Percentiles rank a stretch among this genome's conserved stretches.
phyloP scores from a whole-genome alignment of 2,888 invertebrate genomes.

The Shargacucullia verbasci region DNA sequence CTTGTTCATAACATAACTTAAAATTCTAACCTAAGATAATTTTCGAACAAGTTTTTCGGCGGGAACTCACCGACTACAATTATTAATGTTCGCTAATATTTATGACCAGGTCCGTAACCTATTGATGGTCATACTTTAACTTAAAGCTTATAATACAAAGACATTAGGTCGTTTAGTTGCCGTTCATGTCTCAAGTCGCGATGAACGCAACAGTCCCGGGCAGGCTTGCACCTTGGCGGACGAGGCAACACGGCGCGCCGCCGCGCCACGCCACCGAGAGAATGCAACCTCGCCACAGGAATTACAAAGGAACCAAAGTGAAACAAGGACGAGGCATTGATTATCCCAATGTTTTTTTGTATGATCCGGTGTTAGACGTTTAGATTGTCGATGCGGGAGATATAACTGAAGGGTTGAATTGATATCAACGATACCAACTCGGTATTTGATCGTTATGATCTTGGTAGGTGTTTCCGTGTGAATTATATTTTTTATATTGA shows the following conservation, averaged over 20 bases:
- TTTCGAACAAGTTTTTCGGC: slow-evolving; percentile 25
- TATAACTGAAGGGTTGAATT: slow-evolving; percentile 22
- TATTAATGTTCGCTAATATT: too few species aligned
- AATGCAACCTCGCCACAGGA: slow-evolving; percentile 82
- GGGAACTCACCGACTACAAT: too few species aligned
- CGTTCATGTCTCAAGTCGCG: slow-evolving; percentile 40
- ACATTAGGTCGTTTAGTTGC: slow-evolving; percentile 39
- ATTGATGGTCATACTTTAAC: slow-evolving; percentile 23
- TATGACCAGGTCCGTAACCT: too few species aligned
- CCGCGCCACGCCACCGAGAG: slow-evolving; percentile 68
- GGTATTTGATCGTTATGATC: slow-evolving; percentile 7
- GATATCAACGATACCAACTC: slow-evolving; percentile 8
- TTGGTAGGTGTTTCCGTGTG: too few species aligned
- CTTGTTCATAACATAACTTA: slow-evolving; percentile 12
- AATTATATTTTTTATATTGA: too few species aligned
- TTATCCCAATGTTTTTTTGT: slow-evolving; percentile 71
- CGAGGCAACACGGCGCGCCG: slow-evolving; percentile 58
- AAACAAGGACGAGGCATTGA: slow-evolving; percentile 82
- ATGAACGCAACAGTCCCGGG: slow-evolving; percentile 37
- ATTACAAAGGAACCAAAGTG: slow-evolving; percentile 79
- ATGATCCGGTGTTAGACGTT: slow-evolving; percentile 54
- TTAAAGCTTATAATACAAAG: slow-evolving; percentile 43
- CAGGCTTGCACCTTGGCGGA: slow-evolving; percentile 52
- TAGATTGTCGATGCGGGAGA: slow-evolving; percentile 55
- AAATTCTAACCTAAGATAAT: slow-evolving; percentile 41